Evolutionary conservation across 1,140 invertebrate species (phyloP).

Genomic region (Idris sp.): DNA sequence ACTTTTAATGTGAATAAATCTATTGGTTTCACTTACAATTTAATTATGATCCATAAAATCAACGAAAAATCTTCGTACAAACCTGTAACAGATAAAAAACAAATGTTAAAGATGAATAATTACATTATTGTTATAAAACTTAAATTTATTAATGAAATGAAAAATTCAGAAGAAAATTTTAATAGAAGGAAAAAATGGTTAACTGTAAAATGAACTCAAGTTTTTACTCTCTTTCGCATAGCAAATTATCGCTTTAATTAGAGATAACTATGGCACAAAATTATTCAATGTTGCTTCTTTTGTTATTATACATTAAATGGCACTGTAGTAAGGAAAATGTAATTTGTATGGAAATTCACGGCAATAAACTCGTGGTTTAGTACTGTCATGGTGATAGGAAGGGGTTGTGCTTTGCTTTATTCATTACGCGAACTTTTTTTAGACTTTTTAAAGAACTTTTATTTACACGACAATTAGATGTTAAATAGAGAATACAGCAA

Average conservation of each 20-base stretch:
- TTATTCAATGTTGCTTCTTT: conserved; percentile 56
- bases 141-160: no score
- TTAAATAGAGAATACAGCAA: conserved; percentile 41
- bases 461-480: conserved; percentile 48
- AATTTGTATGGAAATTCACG: conserved; percentile 60
- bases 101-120: no score
- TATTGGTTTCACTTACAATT: conserved; percentile 11
- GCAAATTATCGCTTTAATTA: conserved; percentile 37
- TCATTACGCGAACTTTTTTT: conserved; percentile 48
- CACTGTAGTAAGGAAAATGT: conserved; percentile 47
- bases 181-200: no score
- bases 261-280: conserved; percentile 7
- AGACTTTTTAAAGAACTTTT: conserved; percentile 37
- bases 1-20: no score
- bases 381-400: conserved; percentile 52
- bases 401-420: conserved; percentile 50
- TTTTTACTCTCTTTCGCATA: no score
- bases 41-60: background rate
- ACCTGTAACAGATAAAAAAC: conserved; percentile 21
- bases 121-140: no score
- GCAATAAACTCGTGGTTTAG: conserved; percentile 59
- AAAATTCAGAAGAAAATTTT: no score
- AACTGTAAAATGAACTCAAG: no score
- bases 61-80: no score
- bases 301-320: conserved; percentile 54